Evolutionary conservation across 2,113 vertebrate species (phyloP).

Genomic region (Macaca fascicularis): DNA sequence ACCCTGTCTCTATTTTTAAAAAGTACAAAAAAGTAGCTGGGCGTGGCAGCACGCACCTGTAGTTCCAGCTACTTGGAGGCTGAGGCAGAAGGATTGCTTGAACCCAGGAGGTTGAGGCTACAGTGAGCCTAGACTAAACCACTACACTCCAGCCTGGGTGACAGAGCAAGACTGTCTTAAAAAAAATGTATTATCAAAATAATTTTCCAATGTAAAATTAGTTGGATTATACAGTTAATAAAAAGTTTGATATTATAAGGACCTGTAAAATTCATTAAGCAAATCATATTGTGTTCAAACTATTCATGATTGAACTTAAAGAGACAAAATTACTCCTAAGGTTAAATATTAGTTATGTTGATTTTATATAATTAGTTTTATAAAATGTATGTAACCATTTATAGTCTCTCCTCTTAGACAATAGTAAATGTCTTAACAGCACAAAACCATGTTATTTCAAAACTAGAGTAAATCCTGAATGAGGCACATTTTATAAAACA

Average conservation of each 20-base stretch:
- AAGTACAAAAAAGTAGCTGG: no score
- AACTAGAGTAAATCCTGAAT: conserved; percentile 1
- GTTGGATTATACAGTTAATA: not conserved
- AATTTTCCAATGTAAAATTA: conserved; percentile 9
- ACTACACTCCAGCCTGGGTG: no score
- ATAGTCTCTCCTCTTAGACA: conserved; percentile 15
- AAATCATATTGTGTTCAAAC: conserved; percentile 30
- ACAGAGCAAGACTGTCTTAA: no score
- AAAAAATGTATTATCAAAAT: not conserved
- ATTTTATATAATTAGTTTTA: not conserved
- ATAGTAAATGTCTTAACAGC: not conserved
- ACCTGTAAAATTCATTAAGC: conserved; percentile 6
- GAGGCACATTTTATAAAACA: not conserved
- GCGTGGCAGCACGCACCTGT: no score
- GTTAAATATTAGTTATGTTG: not conserved
- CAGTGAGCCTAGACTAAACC: no score
- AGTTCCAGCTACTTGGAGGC: no score
- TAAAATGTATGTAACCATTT: not conserved
- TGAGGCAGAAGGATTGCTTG: no score
- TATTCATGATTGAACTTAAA: not conserved
- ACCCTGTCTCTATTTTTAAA: no score
- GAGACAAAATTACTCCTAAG: not conserved
- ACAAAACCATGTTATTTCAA: not conserved
- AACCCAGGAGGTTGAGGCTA: no score
- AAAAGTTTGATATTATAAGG: not conserved